phyloP scores from a whole-genome alignment of 2,797 vertebrate species.

The Phyllotis vaccarum region DNA sequence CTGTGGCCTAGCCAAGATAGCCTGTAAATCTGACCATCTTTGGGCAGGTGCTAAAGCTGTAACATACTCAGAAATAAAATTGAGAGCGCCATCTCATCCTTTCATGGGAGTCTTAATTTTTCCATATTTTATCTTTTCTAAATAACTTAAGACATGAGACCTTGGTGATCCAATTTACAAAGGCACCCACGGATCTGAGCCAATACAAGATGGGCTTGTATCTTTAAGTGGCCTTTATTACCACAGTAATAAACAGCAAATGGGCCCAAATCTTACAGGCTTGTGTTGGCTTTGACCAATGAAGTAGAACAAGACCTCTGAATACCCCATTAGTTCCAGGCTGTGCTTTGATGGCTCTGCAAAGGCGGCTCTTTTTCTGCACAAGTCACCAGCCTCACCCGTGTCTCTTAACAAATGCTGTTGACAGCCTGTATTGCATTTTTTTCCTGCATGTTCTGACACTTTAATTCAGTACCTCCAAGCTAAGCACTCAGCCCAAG shows the following conservation, averaged over 20 bases:
- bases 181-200: conserved; percentile 71
- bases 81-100: neutral
- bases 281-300: conserved; percentile 91
- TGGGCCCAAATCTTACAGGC: conserved; percentile 89
- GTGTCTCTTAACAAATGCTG: conserved; percentile 90
- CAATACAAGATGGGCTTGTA: conserved; percentile 83
- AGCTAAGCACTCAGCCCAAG: conserved; percentile 90
- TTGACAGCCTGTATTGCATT: conserved; percentile 90
- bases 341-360: conserved; percentile 90
- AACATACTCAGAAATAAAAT: neutral
- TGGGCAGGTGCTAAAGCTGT: neutral
- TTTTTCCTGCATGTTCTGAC: conserved; percentile 92
- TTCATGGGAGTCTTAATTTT: conserved; percentile 52
- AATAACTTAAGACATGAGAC: conserved; percentile 54
- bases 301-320: conserved; percentile 91
- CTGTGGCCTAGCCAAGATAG: neutral
- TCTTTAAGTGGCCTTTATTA: conserved; percentile 89
- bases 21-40: neutral
- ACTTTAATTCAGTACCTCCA: conserved; percentile 93
- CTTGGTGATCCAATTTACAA: conserved; percentile 38
- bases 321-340: conserved; percentile 92
- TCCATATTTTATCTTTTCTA: neutral
- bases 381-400: conserved; percentile 89
- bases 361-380: conserved; percentile 88
- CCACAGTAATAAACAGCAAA: conserved; percentile 89